These are phyloP conservation scores for Typhlichthys eigenmanni DNA, from an alignment of 2,797 vertebrate genomes.

Conservation along the genomic window DNA sequence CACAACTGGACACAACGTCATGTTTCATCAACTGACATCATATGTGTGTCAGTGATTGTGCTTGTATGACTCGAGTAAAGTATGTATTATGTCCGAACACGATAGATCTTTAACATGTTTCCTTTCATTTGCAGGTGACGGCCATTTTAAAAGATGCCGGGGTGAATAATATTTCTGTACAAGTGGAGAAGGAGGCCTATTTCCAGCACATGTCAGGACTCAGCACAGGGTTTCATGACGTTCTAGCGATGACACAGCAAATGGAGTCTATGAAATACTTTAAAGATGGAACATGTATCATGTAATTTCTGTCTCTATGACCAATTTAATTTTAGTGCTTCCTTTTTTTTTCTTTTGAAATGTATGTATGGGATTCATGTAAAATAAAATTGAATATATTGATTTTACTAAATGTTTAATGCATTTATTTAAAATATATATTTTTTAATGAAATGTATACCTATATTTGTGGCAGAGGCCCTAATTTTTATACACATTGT, in stretches of 20 bases:
- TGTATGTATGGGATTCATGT: constrained; percentile 51
- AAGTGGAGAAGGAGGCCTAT: constrained; percentile 97
- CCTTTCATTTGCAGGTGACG: constrained; percentile 80
- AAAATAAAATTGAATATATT: constrained; percentile 68
- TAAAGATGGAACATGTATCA: constrained; percentile 93
- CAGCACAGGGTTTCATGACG: constrained; percentile 93
- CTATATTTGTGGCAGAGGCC: too few species aligned
- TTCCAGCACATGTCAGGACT: constrained; percentile 99
- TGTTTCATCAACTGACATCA: background rate
- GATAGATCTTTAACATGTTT: background rate
- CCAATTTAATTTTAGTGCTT: constrained; percentile 38
- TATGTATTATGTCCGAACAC: background rate
- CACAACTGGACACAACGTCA: too few species aligned
- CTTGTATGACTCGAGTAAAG: background rate
- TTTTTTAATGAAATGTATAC: too few species aligned
- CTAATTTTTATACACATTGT: too few species aligned
- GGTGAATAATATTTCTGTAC: constrained; percentile 93
- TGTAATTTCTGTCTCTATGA: constrained; percentile 75
- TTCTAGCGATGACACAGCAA: constrained; percentile 94
- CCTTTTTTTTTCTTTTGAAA: constrained; percentile 48
- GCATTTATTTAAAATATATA: too few species aligned
- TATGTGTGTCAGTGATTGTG: background rate
- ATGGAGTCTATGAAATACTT: constrained; percentile 93
- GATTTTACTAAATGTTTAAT: constrained; percentile 30
- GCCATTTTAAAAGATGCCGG: constrained; percentile 92